Base-by-base conservation (phyloP, 2,113 vertebrate genomes). In the Tympanuchus pallidicinctus region DNA sequence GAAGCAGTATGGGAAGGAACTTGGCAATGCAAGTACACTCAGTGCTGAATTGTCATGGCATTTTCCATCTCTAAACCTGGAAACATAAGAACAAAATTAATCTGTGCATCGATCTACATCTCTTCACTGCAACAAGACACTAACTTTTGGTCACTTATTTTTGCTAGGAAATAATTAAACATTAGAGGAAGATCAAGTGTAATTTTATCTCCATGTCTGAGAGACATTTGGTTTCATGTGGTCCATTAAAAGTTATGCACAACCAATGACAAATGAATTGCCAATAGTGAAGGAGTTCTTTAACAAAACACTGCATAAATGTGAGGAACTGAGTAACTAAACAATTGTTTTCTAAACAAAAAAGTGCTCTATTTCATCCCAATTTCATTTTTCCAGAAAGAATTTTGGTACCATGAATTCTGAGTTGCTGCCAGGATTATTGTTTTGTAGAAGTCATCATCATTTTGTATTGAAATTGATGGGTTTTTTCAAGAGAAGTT, bases 361-460 rank as follows among this genome's bases (percentile, higher is more conserved):
- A 79, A 79, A 92, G 21, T 66, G 28, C 21, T 91, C 81, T 13
- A 89, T 76, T 89, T 85, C 21, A 66, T 88, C 40, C 15, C 11
- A 43, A 45, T 70, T 89, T 87, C 8, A n/a, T 88, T 87, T 91
- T 89, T 20, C 25, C 54, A 76, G 42, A 71, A 84, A 63, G 32
- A 71, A 84, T 8, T 72, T 73, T 82, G n/a, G 54, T 63, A 79
- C 65, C 20, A 59, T 52, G 40, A 82, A 66, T 76, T 88, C 66
- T 87, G 40, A 91, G 40, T 63, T 73, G 20, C 43, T 92, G 85
- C 63, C 81, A 91, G 67, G 59, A 43, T 69, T 91, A 73, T n/a
- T 87, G 8, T 40, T 73, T 66, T 14, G 27, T 63, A 15, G 57
- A 85, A 89, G 13, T 74, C 45, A 69, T 82, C 40, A 59, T 88